These are phyloP conservation scores for Paratilapia polleni DNA, from an alignment of 2,113 vertebrate genomes.

Conservation along the genomic window DNA sequence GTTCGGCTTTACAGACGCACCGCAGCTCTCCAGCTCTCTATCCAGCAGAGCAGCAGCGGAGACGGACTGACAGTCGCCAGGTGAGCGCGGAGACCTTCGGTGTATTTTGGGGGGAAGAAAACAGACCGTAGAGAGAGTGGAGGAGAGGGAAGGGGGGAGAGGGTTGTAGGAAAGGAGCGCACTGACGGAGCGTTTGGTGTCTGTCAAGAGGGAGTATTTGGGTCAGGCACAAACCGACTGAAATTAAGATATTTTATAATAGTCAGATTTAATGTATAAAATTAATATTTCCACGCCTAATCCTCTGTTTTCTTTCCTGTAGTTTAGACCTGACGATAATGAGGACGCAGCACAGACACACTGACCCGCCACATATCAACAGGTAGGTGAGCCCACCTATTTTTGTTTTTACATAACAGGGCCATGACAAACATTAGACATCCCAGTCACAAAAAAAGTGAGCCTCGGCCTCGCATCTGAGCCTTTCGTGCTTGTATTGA, in stretches of 20 bases:
- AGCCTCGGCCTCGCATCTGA: not conserved
- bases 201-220: not conserved
- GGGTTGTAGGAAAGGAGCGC: not conserved
- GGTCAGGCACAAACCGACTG: not conserved
- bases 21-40: not conserved
- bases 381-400: constrained; percentile 52
- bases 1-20: not conserved
- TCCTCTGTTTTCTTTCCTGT: not conserved
- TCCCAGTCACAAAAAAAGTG: not conserved
- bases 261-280: not conserved
- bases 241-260: not conserved
- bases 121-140: not conserved
- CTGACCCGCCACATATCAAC: constrained; percentile 47
- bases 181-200: not conserved
- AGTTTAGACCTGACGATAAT: not conserved
- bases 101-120: not conserved
- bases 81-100: constrained; percentile 31
- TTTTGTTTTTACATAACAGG: not conserved
- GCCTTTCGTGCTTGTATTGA: not conserved
- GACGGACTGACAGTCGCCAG: constrained; percentile 20
- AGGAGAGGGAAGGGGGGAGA: too few species aligned
- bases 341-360: not conserved
- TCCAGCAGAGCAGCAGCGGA: not conserved
- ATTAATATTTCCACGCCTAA: not conserved
- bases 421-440: not conserved